These are phyloP conservation scores for Lophura nycthemera DNA, from an alignment of 2,113 vertebrate genomes.

Conservation along the genomic window DNA sequence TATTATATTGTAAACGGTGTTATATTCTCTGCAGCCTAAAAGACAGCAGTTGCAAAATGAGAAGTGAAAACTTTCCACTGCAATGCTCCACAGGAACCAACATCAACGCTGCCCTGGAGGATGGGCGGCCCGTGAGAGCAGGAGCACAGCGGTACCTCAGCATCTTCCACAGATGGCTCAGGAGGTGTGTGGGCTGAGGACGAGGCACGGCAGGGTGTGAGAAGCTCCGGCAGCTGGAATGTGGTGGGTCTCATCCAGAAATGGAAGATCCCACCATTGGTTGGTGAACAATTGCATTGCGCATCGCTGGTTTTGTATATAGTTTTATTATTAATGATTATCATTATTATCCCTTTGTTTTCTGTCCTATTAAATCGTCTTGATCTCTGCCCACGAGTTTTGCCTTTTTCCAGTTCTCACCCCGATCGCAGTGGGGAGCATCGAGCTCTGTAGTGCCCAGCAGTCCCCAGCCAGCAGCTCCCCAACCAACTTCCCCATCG, in stretches of 20 bases:
- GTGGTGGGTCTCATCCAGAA: too few relatives aligned
- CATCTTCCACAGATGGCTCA: neutral
- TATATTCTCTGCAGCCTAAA: neutral
- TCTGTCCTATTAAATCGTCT: neutral
- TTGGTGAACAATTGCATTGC: neutral
- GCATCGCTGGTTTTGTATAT: neutral
- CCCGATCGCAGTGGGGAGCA: neutral
- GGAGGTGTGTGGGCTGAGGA: neutral
- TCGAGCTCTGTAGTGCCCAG: too few relatives aligned
- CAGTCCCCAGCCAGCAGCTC: too few relatives aligned
- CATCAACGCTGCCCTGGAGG: neutral
- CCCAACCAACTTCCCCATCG: neutral
- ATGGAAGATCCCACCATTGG: neutral
- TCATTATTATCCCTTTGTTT: neutral
- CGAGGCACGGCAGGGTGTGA: rapidly evolving
- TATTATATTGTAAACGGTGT: neutral
- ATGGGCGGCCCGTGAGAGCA: neutral
- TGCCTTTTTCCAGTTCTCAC: neutral
- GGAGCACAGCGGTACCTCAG: neutral
- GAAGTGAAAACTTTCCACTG: neutral
- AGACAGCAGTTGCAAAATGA: neutral
- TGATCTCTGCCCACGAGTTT: neutral
- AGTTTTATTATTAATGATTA: neutral
- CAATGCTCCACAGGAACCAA: neutral
- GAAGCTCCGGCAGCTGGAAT: neutral